Evolutionary conservation across 2,113 vertebrate species (phyloP).

Genomic region (Pelodiscus sinensis): DNA sequence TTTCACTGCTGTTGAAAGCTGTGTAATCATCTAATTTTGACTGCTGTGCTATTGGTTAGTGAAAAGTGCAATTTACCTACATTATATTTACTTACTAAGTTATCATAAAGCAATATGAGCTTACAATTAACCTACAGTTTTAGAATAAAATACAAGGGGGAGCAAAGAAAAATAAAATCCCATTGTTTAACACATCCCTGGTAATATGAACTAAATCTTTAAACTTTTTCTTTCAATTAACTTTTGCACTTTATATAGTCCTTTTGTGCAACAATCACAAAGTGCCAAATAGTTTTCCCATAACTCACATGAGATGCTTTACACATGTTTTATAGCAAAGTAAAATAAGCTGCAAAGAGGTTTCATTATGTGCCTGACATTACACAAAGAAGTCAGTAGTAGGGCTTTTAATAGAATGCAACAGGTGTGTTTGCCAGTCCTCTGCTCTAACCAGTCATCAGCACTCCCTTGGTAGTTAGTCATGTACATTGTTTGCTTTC

Average conservation of each 20-base stretch:
- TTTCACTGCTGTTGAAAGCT: conserved; percentile 22
- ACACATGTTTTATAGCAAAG: background rate
- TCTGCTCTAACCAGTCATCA: too few relatives aligned
- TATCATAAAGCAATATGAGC: background rate
- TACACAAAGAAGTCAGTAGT: background rate
- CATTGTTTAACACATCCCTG: background rate
- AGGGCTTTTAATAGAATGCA: background rate
- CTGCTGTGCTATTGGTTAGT: conserved; percentile 7
- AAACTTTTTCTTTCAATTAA: background rate
- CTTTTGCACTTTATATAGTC: rapidly evolving
- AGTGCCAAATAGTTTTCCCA: background rate
- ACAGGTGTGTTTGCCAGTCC: too few relatives aligned
- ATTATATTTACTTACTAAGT: conserved; percentile 45
- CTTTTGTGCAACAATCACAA: background rate
- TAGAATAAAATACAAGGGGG: background rate
- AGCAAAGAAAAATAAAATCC: too few relatives aligned
- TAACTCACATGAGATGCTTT: background rate
- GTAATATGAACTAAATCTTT: background rate
- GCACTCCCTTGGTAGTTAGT: background rate
- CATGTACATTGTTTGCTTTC: background rate
- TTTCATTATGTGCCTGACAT: rapidly evolving
- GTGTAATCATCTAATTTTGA: conserved; percentile 43
- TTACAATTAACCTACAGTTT: background rate
- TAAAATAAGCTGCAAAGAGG: background rate
- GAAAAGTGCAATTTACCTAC: conserved; percentile 41